Percentiles rank a stretch among this genome's conserved stretches.
Evolutionary conservation across 2,888 invertebrate genomes (phyloP).

Genomic region (Monochamus alternatus): DNA sequence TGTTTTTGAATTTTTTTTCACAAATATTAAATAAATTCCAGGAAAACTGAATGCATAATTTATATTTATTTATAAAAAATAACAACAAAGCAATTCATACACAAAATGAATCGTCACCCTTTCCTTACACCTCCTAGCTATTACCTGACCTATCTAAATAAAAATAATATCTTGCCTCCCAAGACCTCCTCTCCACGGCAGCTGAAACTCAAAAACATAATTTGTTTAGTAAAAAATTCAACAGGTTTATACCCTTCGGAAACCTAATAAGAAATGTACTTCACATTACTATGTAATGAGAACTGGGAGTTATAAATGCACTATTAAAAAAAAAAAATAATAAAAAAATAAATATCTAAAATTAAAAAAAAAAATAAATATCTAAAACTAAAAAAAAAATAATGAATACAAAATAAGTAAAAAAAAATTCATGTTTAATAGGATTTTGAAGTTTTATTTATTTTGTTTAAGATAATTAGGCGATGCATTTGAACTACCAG

Average conservation of each 20-base stretch:
- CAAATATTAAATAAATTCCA: too few species aligned
- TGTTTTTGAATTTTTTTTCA: too few species aligned
- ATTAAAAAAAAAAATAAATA: background rate
- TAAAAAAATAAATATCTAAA: background rate
- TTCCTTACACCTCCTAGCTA: slow-evolving; percentile 48
- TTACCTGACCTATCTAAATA: slow-evolving; percentile 38
- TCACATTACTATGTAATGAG: background rate
- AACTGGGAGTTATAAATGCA: background rate
- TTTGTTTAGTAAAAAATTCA: slow-evolving; percentile 49
- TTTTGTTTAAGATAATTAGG: background rate
- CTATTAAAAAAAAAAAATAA: background rate
- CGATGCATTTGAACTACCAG: background rate
- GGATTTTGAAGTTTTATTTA: background rate
- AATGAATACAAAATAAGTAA: background rate
- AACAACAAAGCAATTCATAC: slow-evolving; percentile 26
- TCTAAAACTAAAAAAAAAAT: background rate
- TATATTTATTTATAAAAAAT: background rate
- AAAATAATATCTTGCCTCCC: slow-evolving; percentile 17
- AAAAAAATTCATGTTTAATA: background rate
- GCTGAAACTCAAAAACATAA: slow-evolving; percentile 57
- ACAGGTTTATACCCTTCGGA: slow-evolving; percentile 16
- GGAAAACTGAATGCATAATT: too few species aligned
- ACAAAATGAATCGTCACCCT: slow-evolving; percentile 45
- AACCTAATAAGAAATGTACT: slow-evolving; percentile 21
- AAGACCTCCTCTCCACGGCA: background rate